phyloP scores from a whole-genome alignment of 2,797 vertebrate species.

The Austrolebias charrua region DNA sequence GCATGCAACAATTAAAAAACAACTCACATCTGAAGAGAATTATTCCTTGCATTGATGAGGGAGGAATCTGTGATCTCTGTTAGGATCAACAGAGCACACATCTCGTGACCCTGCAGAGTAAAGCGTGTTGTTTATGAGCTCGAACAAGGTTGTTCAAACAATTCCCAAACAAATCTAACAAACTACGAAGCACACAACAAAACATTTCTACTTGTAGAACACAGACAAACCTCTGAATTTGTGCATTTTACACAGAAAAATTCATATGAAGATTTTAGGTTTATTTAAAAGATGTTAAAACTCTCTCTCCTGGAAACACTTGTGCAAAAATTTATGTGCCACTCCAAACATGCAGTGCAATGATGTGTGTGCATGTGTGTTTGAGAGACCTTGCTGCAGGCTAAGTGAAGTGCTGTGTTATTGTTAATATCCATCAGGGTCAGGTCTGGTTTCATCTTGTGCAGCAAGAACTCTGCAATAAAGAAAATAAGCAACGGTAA shows the following conservation, averaged over 20 bases:
- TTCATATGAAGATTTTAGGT: too few species aligned
- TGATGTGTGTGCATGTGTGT: constrained; percentile 25
- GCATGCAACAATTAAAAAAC: neutral
- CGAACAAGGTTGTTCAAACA: neutral
- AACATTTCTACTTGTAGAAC: neutral
- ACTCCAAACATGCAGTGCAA: constrained; percentile 26
- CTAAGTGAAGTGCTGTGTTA: constrained; percentile 98
- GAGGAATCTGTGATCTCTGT: constrained; percentile 90
- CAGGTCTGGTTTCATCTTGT: constrained; percentile 89
- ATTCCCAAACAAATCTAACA: too few species aligned
- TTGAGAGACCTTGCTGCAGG: constrained; percentile 90
- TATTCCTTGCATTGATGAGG: constrained; percentile 96
- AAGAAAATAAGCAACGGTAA: constrained; percentile 42
- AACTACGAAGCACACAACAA: neutral
- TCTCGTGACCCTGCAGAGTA: constrained; percentile 89
- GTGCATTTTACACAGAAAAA: too few species aligned
- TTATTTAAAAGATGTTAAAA: too few species aligned
- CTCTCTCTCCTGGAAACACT: neutral
- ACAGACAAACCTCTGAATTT: neutral
- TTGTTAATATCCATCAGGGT: constrained; percentile 91
- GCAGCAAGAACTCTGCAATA: constrained; percentile 85
- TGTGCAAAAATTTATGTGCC: constrained; percentile 23
- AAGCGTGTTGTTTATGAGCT: constrained; percentile 11
- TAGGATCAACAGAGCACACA: constrained; percentile 96
- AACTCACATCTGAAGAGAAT: constrained; percentile 94